Evolutionary conservation across 2,113 vertebrate species (phyloP).

Genomic region (Toxostoma redivivum): DNA sequence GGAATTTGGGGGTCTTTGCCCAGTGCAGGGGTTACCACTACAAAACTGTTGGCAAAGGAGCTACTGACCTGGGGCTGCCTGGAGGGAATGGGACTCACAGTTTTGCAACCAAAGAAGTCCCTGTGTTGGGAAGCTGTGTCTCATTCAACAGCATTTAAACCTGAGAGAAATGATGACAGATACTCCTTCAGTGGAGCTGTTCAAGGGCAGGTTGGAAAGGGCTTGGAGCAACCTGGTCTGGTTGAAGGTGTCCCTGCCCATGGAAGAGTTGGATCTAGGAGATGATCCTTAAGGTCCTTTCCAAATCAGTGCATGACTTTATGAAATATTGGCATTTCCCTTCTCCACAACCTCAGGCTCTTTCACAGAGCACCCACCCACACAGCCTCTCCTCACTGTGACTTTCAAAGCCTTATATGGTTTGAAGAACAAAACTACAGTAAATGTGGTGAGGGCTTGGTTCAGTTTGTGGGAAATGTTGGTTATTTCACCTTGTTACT

Average conservation of each 20-base stretch:
- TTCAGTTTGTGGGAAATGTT: background rate
- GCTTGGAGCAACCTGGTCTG: background rate
- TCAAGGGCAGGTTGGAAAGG: background rate
- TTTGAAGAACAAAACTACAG: background rate
- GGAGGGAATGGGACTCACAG: background rate
- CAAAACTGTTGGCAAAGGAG: background rate
- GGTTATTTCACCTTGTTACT: background rate
- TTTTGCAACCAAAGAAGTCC: background rate
- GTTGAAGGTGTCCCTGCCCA: background rate
- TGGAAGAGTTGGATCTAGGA: background rate
- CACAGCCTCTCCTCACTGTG: background rate
- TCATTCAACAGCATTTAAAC: background rate
- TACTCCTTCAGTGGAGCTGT: background rate
- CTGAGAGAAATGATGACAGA: background rate
- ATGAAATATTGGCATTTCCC: background rate
- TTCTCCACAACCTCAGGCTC: background rate
- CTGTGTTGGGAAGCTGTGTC: background rate
- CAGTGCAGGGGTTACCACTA: accelerated
- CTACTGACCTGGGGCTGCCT: background rate
- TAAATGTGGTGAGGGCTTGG: background rate
- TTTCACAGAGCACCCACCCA: background rate
- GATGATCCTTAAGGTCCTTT: background rate
- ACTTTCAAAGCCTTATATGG: background rate
- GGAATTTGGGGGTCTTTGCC: background rate
- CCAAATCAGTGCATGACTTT: background rate